phyloP scores from a whole-genome alignment of 2,888 invertebrate genomes.

The Aleiodes leptofemur region DNA sequence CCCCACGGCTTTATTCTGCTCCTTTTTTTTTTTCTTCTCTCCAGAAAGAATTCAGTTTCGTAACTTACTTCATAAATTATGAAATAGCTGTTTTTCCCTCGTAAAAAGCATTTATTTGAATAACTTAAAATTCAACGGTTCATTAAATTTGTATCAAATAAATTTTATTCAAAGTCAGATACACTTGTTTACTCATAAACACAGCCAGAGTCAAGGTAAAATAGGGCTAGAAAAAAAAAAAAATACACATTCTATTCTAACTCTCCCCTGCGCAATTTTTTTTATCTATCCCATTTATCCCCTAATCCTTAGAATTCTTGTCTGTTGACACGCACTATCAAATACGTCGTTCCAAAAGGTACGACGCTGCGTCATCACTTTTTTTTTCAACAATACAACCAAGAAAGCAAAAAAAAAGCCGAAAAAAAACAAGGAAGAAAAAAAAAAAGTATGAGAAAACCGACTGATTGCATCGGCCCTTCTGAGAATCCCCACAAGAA shows the following conservation, averaged over 20 bases:
- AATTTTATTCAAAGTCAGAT: conserved; percentile 19
- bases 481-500: conserved; percentile 39
- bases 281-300: conserved; percentile 37
- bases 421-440: conserved; percentile 29
- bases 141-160: not conserved
- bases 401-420: conserved; percentile 2
- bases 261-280: not conserved
- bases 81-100: too few species aligned
- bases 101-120: too few species aligned
- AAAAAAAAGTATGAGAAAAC: conserved; percentile 24
- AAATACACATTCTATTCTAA: conserved; percentile 14
- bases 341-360: conserved; percentile 5
- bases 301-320: conserved; percentile 16
- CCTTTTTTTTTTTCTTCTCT: too few species aligned
- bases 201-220: not conserved
- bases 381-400: conserved; percentile 10
- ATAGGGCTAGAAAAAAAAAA: conserved; percentile 4
- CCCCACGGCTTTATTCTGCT: too few species aligned
- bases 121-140: too few species aligned
- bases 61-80: too few species aligned
- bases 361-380: conserved; percentile 24
- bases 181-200: conserved; percentile 27
- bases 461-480: conserved; percentile 31
- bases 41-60: too few species aligned
- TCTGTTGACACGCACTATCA: conserved; percentile 30